Conservation (phyloP, 1,140 invertebrate species). For the Chlorops oryzae region DNA sequence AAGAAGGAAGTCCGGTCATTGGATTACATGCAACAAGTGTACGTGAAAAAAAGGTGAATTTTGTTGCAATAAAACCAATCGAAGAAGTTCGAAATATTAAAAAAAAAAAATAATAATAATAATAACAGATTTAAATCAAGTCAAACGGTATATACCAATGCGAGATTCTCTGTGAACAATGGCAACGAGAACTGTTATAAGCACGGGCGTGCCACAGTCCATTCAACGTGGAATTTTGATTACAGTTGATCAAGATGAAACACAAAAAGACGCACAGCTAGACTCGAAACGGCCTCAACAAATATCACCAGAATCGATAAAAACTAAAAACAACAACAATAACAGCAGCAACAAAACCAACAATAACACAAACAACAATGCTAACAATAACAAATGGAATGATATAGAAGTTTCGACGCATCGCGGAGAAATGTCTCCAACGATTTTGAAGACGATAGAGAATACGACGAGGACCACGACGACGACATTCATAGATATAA, state of each 20-base stretch:
- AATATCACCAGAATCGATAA: slow-evolving; percentile 13
- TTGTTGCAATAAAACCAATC: background rate
- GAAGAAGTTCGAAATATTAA: slow-evolving; percentile 2
- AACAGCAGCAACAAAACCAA: slow-evolving; percentile 17
- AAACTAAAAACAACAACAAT: slow-evolving; percentile 4
- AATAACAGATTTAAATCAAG: too few species aligned
- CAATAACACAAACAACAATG: slow-evolving; percentile 16
- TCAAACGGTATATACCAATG: too few species aligned
- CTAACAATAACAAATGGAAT: slow-evolving; percentile 2
- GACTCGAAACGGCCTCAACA: background rate
- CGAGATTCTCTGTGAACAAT: too few species aligned
- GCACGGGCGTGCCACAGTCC: background rate
- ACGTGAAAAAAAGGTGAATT: background rate
- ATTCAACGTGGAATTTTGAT: slow-evolving; percentile 21
- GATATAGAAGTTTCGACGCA: slow-evolving; percentile 30
- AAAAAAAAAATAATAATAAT: background rate
- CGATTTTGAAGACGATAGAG: too few species aligned
- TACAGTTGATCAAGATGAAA: slow-evolving; percentile 18
- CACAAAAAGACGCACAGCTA: slow-evolving; percentile 11
- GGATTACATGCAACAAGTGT: background rate
- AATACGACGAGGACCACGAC: slow-evolving; percentile 24
- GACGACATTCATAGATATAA: slow-evolving; percentile 29
- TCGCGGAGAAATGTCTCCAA: slow-evolving; percentile 29
- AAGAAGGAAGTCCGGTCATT: background rate
- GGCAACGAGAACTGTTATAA: slow-evolving; percentile 18